Percentiles rank a stretch among this genome's conserved stretches.
phyloP scores from a whole-genome alignment of 2,888 invertebrate species.

The Kryphioiulus occultus region DNA sequence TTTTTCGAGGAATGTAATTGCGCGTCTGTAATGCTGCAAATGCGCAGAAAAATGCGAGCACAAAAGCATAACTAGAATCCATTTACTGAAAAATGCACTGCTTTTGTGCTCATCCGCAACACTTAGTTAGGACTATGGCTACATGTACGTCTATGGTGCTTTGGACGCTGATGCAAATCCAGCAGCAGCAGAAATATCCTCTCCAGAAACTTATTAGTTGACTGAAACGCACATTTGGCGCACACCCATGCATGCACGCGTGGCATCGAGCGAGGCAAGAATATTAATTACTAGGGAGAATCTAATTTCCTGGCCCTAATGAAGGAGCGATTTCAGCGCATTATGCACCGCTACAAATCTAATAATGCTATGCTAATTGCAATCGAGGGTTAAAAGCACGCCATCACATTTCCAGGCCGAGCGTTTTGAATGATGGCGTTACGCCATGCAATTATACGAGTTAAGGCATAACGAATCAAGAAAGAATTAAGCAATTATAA shows the following conservation, averaged over 20 bases:
- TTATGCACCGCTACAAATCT: slow-evolving; percentile 46
- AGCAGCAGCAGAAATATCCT: neutral
- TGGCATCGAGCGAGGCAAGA: neutral
- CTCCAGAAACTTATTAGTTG: neutral
- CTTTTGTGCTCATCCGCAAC: neutral
- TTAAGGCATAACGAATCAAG: slow-evolving; percentile 1
- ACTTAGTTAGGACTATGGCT: neutral
- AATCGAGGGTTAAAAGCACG: slow-evolving; percentile 18
- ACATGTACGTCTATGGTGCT: no score
- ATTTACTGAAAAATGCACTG: slow-evolving; percentile 23
- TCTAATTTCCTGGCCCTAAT: slow-evolving; percentile 46
- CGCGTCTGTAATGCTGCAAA: neutral
- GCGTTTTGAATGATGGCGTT: neutral
- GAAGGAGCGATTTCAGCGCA: slow-evolving; percentile 41
- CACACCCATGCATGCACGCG: neutral
- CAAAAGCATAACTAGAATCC: slow-evolving; percentile 17
- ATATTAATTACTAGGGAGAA: slow-evolving; percentile 40
- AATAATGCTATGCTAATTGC: slow-evolving; percentile 45
- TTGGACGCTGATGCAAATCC: neutral
- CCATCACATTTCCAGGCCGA: neutral
- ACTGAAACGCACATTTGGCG: neutral
- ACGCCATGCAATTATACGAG: neutral
- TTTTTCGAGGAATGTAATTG: slow-evolving; percentile 23
- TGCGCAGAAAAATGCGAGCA: neutral
- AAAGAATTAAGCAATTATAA: slow-evolving; percentile 1